Percentiles rank a stretch among this genome's conserved stretches.
These are phyloP conservation scores for Acanthochromis polyacanthus DNA, from an alignment of 2,113 vertebrate genomes.

Conservation along the genomic window DNA sequence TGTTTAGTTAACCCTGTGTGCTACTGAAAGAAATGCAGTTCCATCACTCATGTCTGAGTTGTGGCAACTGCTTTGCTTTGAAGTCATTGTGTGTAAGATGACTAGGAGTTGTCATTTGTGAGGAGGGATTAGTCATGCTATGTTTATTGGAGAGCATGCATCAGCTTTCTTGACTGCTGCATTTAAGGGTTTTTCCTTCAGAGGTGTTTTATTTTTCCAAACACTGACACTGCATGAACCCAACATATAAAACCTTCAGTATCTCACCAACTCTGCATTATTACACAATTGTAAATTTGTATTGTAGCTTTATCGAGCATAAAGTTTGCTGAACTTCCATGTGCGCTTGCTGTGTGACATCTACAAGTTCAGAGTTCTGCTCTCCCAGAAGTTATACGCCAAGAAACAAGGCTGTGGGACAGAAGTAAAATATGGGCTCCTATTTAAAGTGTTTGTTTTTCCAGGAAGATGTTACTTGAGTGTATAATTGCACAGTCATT, in stretches of 20 bases:
- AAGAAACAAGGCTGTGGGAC: too few species aligned
- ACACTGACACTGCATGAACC: slow-evolving; percentile 26
- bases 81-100: slow-evolving; percentile 64
- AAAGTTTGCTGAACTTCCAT: slow-evolving; percentile 19
- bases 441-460: too few species aligned
- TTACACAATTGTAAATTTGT: background rate
- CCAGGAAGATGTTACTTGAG: too few species aligned
- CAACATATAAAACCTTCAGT: slow-evolving; percentile 7
- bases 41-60: slow-evolving; percentile 49
- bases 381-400: background rate
- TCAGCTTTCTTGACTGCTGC: slow-evolving; percentile 58
- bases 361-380: background rate
- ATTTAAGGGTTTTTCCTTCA: slow-evolving; percentile 61
- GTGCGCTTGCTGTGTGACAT: background rate
- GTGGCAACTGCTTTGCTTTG: slow-evolving; percentile 66
- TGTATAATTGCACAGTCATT: too few species aligned
- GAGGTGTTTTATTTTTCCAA: slow-evolving; percentile 42
- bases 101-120: slow-evolving; percentile 63
- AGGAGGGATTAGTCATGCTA: slow-evolving; percentile 73
- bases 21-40: slow-evolving; percentile 19
- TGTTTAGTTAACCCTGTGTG: slow-evolving; percentile 56
- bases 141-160: slow-evolving; percentile 59
- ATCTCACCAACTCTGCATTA: background rate
- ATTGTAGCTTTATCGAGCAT: slow-evolving; percentile 3
- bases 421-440: too few species aligned